Conservation (phyloP, 2,888 invertebrate species). For the Leptopterna dolabrata region DNA sequence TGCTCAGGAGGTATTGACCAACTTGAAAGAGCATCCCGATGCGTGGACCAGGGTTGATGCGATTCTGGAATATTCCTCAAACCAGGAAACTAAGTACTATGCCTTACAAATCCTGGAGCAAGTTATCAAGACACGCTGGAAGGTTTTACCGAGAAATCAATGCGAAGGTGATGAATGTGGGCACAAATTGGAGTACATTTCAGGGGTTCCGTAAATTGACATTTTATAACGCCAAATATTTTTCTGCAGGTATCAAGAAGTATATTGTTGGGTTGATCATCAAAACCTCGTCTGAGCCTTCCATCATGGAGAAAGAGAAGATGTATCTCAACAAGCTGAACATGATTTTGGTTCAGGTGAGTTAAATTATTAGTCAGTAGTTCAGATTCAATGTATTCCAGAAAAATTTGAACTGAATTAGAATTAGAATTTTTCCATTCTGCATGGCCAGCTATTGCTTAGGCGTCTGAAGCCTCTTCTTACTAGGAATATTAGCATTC, state of each 20-base stretch:
- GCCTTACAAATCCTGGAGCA: conserved; percentile 99
- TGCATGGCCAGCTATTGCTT: too few species aligned
- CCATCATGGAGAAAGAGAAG: conserved; percentile 90
- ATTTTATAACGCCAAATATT: background rate
- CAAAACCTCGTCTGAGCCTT: conserved; percentile 94
- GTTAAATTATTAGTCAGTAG: background rate
- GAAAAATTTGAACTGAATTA: too few species aligned
- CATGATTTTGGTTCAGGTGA: conserved; percentile 95
- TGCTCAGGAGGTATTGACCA: conserved; percentile 95
- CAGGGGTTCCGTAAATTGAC: background rate
- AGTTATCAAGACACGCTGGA: conserved; percentile 99
- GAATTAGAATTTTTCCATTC: too few species aligned
- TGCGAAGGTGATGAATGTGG: conserved; percentile 77
- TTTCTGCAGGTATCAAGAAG: conserved; percentile 89
- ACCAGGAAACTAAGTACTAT: conserved; percentile 99
- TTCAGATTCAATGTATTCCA: too few species aligned
- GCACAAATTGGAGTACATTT: background rate
- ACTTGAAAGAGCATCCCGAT: conserved; percentile 97
- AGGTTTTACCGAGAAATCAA: conserved; percentile 96
- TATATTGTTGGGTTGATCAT: conserved; percentile 99
- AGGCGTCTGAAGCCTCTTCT: too few species aligned
- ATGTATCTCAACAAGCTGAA: conserved; percentile 98
- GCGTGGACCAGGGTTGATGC: conserved; percentile 99
- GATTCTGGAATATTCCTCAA: conserved; percentile 93
- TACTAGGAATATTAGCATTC: too few species aligned